A percentile compares a stretch with the other conserved stretches of the same genome.
These are phyloP conservation scores for Yoshiicerus persimilis DNA, from an alignment of 1,140 invertebrate genomes.

Conservation along the genomic window DNA sequence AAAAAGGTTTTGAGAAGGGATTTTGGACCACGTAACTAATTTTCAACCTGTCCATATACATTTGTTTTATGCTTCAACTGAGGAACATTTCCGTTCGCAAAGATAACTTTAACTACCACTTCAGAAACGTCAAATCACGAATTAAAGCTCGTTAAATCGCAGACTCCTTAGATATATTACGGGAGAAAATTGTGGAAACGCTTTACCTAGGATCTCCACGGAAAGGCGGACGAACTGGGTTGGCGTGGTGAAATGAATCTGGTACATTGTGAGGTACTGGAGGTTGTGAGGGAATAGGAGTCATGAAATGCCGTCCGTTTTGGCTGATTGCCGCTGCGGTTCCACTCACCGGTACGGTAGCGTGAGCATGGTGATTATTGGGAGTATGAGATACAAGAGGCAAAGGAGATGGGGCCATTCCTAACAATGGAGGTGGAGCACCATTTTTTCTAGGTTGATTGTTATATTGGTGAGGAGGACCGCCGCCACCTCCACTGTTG, in stretches of 20 bases:
- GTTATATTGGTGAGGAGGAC: slow-evolving; percentile 35
- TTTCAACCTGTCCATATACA: neutral
- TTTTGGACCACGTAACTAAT: neutral
- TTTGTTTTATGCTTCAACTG: neutral
- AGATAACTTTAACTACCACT: neutral
- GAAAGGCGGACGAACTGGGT: neutral
- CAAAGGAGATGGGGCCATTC: slow-evolving; percentile 30
- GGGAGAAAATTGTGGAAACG: neutral
- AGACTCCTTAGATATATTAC: no score
- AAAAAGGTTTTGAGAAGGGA: neutral
- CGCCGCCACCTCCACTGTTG: slow-evolving; percentile 31
- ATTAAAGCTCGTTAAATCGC: neutral
- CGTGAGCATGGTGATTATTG: slow-evolving; percentile 39
- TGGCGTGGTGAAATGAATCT: slow-evolving; percentile 30
- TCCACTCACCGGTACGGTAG: slow-evolving; percentile 1
- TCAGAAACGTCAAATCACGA: neutral
- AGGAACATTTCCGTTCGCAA: neutral
- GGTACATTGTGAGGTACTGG: slow-evolving; percentile 42
- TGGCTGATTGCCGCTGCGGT: slow-evolving; percentile 27
- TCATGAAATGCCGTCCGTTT: slow-evolving; percentile 40
- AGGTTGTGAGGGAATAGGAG: slow-evolving; percentile 23
- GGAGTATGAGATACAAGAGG: slow-evolving; percentile 25
- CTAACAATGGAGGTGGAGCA: slow-evolving; percentile 32
- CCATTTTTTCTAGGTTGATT: slow-evolving; percentile 28
- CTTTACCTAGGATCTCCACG: neutral